Conservation (phyloP, 2,797 vertebrate genomes). For the Helostoma temminkii region DNA sequence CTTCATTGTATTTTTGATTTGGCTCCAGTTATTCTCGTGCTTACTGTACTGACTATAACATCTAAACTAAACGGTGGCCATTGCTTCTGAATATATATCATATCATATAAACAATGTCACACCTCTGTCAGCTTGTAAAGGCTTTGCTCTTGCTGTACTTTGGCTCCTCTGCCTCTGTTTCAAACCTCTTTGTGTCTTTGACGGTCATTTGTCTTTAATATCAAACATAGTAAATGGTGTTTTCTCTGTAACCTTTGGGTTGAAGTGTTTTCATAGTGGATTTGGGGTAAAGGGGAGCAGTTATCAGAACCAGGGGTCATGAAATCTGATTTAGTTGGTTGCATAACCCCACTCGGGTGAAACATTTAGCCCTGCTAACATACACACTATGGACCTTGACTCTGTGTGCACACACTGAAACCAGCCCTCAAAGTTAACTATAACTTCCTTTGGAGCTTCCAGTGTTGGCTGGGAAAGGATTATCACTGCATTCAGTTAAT, state of each 20-base stretch:
- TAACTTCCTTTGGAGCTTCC: background rate
- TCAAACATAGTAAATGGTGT: background rate
- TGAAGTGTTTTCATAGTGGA: background rate
- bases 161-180: background rate
- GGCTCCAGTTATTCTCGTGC: background rate
- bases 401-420: conserved; percentile 12
- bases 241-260: conserved; percentile 1
- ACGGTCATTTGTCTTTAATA: background rate
- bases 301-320: conserved; percentile 28
- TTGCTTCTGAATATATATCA: background rate
- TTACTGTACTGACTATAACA: background rate
- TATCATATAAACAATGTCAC: background rate
- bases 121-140: background rate
- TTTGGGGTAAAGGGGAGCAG: conserved; percentile 31
- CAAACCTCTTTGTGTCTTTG: background rate
- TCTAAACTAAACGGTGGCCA: background rate
- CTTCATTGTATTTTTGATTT: background rate
- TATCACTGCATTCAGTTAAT: background rate
- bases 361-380: conserved; percentile 33
- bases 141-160: conserved; percentile 5
- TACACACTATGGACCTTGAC: conserved; percentile 61
- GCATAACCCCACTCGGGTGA: conserved; percentile 41
- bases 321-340: conserved; percentile 43
- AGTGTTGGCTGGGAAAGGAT: background rate
- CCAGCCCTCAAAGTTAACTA: background rate